Percentiles rank a stretch among this genome's conserved stretches.
phyloP scores from a whole-genome alignment of 2,888 invertebrate species.

The Drosophila prolongata region DNA sequence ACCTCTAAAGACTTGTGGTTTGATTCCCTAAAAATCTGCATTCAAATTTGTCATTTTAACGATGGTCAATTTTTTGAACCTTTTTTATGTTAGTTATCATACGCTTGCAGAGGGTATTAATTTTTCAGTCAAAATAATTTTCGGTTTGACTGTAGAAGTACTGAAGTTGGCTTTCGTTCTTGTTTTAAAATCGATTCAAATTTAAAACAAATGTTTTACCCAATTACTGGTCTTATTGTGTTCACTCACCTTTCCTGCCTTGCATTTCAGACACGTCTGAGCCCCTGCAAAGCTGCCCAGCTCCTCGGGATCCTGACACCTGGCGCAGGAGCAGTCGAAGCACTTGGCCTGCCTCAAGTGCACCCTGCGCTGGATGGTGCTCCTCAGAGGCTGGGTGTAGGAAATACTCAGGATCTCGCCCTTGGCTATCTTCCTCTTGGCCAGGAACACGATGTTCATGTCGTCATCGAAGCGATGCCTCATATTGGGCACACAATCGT shows the following conservation, averaged over 20 bases:
- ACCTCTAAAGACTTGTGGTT: too few relatives aligned
- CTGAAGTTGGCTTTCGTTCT: too few relatives aligned
- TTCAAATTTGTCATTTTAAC: too few relatives aligned
- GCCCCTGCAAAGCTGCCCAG: conserved; percentile 88
- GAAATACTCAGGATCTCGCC: conserved; percentile 88
- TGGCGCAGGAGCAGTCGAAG: conserved; percentile 88
- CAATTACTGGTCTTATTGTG: too few relatives aligned
- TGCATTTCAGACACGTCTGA: conserved; percentile 88
- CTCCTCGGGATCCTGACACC: conserved; percentile 90
- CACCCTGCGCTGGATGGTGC: conserved; percentile 88
- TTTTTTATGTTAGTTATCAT: too few relatives aligned
- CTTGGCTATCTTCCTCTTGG: conserved; percentile 87
- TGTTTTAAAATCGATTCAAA: too few relatives aligned
- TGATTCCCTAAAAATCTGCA: too few relatives aligned
- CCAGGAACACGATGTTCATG: conserved; percentile 87
- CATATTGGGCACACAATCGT: conserved; percentile 90
- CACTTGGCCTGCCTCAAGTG: conserved; percentile 88
- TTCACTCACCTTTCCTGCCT: conserved; percentile 83
- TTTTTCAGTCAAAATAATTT: too few relatives aligned
- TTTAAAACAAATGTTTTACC: too few relatives aligned
- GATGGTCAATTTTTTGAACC: too few relatives aligned
- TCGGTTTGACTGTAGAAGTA: too few relatives aligned
- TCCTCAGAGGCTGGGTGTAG: conserved; percentile 89
- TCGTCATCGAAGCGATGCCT: conserved; percentile 88
- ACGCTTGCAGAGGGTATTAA: too few relatives aligned